Conservation (phyloP, 2,113 vertebrate species). For the Epinephelus lanceolatus region DNA sequence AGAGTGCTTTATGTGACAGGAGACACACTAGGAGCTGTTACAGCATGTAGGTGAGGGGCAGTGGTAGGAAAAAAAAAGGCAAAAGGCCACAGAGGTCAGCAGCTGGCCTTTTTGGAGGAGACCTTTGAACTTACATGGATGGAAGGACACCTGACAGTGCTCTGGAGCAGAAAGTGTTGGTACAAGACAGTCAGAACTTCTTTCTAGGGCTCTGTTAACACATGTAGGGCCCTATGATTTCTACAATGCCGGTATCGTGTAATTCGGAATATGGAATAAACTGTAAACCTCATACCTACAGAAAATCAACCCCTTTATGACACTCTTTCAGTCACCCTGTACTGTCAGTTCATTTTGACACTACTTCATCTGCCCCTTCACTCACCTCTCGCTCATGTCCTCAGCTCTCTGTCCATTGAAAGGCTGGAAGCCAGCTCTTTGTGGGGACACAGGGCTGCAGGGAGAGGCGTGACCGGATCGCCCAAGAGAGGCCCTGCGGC, state of each 20-base stretch:
- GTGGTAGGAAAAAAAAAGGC: not conserved
- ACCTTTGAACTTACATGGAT: slow-evolving; percentile 81
- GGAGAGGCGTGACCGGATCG: slow-evolving; percentile 87
- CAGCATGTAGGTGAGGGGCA: slow-evolving; percentile 46
- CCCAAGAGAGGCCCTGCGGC: slow-evolving; percentile 90
- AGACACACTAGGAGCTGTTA: slow-evolving; percentile 48
- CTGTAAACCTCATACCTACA: too few relatives aligned
- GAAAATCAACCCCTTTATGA: not conserved
- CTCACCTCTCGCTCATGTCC: slow-evolving; percentile 90
- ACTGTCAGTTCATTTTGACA: not conserved
- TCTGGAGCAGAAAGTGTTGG: slow-evolving; percentile 73
- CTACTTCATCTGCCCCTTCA: too few relatives aligned
- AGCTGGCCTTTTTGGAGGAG: not conserved
- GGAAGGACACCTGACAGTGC: slow-evolving; percentile 71
- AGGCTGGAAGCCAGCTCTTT: slow-evolving; percentile 70
- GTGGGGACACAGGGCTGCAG: slow-evolving; percentile 79
- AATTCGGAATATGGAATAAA: too few relatives aligned
- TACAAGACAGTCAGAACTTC: slow-evolving; percentile 48
- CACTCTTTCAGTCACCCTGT: not conserved
- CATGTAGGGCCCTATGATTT: too few relatives aligned
- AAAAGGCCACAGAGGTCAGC: slow-evolving; percentile 31
- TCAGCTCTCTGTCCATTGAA: slow-evolving; percentile 79
- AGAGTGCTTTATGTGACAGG: slow-evolving; percentile 26
- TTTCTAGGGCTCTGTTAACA: slow-evolving; percentile 1
- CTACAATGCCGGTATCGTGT: too few relatives aligned